Base-by-base conservation (phyloP, 2,888 invertebrate species). In the Eretmocerus hayati region DNA sequence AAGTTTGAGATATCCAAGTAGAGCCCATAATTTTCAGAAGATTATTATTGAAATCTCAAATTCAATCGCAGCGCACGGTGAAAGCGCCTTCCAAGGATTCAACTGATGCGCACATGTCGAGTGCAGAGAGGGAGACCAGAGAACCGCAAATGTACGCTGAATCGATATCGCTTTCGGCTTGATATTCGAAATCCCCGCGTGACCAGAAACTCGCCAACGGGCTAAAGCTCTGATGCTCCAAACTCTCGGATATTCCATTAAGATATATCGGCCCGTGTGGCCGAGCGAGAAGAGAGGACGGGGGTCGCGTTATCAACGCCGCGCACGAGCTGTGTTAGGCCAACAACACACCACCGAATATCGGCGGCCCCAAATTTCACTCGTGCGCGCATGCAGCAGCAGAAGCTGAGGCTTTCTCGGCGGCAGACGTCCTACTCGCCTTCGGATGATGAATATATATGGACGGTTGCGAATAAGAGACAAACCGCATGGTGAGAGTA, bases 201-300 rank as follows among this genome's bases (percentile, higher is more conserved):
- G 35, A n/a, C 16, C 36, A 22, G 13, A n/a, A n/a, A n/a, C n/a
- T 19, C 15, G 31, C 30, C 20, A 21, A n/a, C 3, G 38, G 5
- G 13, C 21, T 20, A 15, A 9, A 40, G 21, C 16, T 42, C 44
- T 16, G 33, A 20, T 37, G 40, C n/a, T n/a, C n/a, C n/a, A n/a
- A n/a, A 26, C 18, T 26, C 42, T 50, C 42, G 50, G 50, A 50
- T 50, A 50, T 50, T 50, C 50, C 50, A 50, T 50, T 46, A 50
- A 50, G 50, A 50, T 50, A n/a, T n/a, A 50, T 46, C 42, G 50
- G 37, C 15, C 13, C 23, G 48, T 40, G 22, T n/a, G n/a, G n/a
- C n/a, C n/a, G n/a, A n/a, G n/a, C n/a, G n/a, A n/a, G n/a, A n/a
- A n/a, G n/a, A 47, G 37, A 41, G 30, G 30, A 35, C 26, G 11